A percentile compares a stretch with the other conserved stretches of the same genome.
These are phyloP conservation scores for Empis stercorea DNA, from an alignment of 2,888 invertebrate genomes.

Conservation along the genomic window DNA sequence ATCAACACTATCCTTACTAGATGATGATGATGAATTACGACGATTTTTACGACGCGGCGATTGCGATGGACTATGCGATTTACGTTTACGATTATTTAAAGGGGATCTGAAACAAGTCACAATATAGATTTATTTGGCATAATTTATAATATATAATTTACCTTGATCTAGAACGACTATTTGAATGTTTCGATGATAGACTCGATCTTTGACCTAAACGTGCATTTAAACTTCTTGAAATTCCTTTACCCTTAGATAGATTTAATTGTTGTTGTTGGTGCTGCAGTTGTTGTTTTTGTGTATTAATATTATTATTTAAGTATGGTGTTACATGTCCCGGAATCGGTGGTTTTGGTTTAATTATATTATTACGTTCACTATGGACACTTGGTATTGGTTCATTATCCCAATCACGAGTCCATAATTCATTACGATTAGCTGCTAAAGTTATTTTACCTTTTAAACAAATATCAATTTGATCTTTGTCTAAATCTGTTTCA, in stretches of 20 bases:
- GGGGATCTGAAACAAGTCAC: slow-evolving; percentile 10
- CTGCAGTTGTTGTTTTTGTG: slow-evolving; percentile 17
- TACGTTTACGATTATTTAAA: slow-evolving; percentile 19
- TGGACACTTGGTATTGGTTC: slow-evolving; percentile 85
- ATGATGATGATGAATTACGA: slow-evolving; percentile 30
- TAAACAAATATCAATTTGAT: slow-evolving; percentile 85
- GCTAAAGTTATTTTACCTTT: slow-evolving; percentile 89
- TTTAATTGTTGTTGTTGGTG: slow-evolving; percentile 17
- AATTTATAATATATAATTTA: slow-evolving; percentile 4
- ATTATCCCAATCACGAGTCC: slow-evolving; percentile 86
- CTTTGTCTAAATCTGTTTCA: slow-evolving; percentile 74
- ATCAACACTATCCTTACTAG: slow-evolving; percentile 28
- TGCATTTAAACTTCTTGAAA: slow-evolving; percentile 46
- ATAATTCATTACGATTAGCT: slow-evolving; percentile 73
- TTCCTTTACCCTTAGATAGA: slow-evolving; percentile 27
- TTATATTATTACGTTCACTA: slow-evolving; percentile 57
- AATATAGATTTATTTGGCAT: background rate
- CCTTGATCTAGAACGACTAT: slow-evolving; percentile 25
- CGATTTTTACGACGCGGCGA: slow-evolving; percentile 41
- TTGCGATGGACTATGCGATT: slow-evolving; percentile 30
- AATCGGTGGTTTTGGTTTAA: slow-evolving; percentile 22
- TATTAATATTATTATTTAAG: slow-evolving; percentile 20
- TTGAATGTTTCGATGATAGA: slow-evolving; percentile 16
- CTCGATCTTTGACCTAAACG: slow-evolving; percentile 41
- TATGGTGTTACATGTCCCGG: slow-evolving; percentile 44